Evolutionary conservation across 2,888 invertebrate species (phyloP).

Genomic region (Exocentrus adspersus): DNA sequence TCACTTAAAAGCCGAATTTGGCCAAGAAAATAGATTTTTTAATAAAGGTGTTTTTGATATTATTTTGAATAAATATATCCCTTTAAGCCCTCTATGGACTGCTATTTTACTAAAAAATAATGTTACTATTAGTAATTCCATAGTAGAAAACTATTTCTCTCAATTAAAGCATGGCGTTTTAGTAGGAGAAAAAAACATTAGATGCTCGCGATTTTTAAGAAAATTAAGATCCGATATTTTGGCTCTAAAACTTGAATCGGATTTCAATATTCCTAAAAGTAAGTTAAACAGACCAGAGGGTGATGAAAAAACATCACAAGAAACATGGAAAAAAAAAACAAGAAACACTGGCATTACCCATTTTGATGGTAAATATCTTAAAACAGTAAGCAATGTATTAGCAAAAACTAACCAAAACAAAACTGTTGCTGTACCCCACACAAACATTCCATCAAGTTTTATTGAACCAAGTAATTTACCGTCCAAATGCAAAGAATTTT

Average conservation of each 20-base stretch:
- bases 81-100: background rate
- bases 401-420: no score
- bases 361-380: no score
- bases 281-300: background rate
- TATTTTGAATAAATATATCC: background rate
- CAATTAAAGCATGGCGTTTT: background rate
- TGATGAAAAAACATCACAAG: background rate
- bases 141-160: background rate
- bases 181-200: background rate
- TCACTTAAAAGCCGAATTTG: background rate
- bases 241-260: background rate
- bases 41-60: background rate
- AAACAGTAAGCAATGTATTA: no score
- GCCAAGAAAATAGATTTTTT: background rate
- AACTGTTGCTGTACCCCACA: no score
- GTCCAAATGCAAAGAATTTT: background rate
- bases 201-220: background rate
- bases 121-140: background rate
- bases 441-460: no score
- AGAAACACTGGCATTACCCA: no score
- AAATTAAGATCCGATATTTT: background rate
- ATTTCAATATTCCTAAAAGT: background rate
- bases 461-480: no score
- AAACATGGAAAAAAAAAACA: background rate
- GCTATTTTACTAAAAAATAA: background rate